Conservation (phyloP, 2,888 invertebrate species). For the Xestia ashworthii region DNA sequence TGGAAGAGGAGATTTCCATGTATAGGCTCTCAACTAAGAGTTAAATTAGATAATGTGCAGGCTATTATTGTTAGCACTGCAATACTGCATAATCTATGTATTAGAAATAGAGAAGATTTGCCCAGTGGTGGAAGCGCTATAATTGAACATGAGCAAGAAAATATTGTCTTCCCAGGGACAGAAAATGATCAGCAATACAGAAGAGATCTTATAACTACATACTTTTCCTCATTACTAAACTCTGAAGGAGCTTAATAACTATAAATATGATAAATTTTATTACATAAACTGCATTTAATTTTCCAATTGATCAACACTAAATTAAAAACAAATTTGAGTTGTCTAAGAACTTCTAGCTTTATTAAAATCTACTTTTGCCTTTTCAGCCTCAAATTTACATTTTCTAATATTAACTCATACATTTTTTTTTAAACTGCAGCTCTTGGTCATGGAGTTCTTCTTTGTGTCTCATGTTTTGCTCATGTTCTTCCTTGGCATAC, state of each 20-base stretch:
- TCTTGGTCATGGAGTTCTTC: neutral
- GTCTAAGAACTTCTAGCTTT: neutral
- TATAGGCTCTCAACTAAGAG: too few relatives aligned
- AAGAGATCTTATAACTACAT: neutral
- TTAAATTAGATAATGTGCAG: too few relatives aligned
- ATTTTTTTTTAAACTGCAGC: neutral
- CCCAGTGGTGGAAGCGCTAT: neutral
- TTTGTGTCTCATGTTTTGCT: neutral
- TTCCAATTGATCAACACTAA: neutral
- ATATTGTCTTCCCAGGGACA: constrained; percentile 1
- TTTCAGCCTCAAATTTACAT: neutral
- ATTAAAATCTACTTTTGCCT: neutral
- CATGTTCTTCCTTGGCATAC: constrained; percentile 6
- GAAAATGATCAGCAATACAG: constrained; percentile 4
- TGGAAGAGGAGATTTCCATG: neutral
- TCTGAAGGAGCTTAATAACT: neutral
- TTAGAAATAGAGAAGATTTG: neutral
- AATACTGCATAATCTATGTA: too few relatives aligned
- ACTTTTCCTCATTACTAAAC: constrained; percentile 2
- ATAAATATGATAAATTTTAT: neutral
- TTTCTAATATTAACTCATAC: neutral
- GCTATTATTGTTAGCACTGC: too few relatives aligned
- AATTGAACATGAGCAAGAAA: neutral
- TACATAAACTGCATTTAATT: neutral
- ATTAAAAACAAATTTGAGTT: neutral